A percentile compares a stretch with the other conserved stretches of the same genome.
Evolutionary conservation across 2,797 vertebrate genomes (phyloP).

Genomic region (Rhincodon typus): DNA sequence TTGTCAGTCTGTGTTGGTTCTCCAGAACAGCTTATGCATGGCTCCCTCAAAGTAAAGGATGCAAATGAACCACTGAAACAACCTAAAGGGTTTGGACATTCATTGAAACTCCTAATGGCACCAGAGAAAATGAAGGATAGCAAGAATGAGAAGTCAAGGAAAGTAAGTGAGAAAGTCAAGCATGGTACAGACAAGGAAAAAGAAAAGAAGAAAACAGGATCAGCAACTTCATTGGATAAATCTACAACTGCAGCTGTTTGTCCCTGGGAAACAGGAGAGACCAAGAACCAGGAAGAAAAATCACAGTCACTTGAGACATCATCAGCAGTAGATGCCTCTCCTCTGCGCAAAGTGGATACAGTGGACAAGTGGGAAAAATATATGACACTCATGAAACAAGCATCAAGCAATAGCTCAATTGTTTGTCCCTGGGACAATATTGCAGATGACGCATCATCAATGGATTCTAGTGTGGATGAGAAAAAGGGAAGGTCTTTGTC

Average conservation of each 20-base stretch:
- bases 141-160: slow-evolving; percentile 42
- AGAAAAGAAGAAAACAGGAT: slow-evolving; percentile 40
- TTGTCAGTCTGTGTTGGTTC: slow-evolving; percentile 20
- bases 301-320: not conserved
- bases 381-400: not conserved
- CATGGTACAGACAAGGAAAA: not conserved
- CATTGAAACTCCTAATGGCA: slow-evolving; percentile 57
- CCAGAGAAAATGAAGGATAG: slow-evolving; percentile 48
- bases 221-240: slow-evolving; percentile 38
- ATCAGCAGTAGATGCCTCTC: not conserved
- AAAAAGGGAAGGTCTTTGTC: slow-evolving; percentile 49
- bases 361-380: not conserved
- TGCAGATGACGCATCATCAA: slow-evolving; percentile 42
- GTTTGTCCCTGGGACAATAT: slow-evolving; percentile 40
- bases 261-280: slow-evolving; percentile 34
- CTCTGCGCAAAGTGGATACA: not conserved
- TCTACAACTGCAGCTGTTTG: slow-evolving; percentile 39
- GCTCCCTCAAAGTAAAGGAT: not conserved
- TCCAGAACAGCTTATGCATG: slow-evolving; percentile 43
- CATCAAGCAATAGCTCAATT: not conserved
- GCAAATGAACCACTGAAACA: not conserved
- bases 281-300: slow-evolving; percentile 17
- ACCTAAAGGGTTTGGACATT: slow-evolving; percentile 59
- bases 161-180: slow-evolving; percentile 45
- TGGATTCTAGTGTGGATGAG: slow-evolving; percentile 42